phyloP scores from a whole-genome alignment of 2,888 invertebrate genomes.

The Hemaris fuciformis region DNA sequence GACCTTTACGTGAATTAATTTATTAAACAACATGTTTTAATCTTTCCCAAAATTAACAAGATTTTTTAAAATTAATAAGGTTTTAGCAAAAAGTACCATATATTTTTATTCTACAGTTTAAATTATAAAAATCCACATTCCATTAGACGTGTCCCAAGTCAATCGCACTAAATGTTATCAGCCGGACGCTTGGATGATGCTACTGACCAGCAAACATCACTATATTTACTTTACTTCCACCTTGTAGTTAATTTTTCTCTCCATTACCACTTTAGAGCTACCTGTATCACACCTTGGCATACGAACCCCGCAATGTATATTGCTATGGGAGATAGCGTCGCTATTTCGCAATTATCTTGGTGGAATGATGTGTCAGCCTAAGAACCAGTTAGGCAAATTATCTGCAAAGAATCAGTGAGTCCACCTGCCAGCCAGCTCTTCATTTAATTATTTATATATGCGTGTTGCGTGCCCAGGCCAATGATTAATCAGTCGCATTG shows the following conservation, averaged over 20 bases:
- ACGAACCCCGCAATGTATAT: slow-evolving; percentile 1
- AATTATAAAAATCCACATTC: background rate
- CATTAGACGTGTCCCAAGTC: slow-evolving; percentile 2
- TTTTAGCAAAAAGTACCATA: background rate
- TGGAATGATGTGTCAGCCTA: slow-evolving; percentile 13
- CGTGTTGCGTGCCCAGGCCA: slow-evolving; percentile 28
- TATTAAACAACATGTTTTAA: no score
- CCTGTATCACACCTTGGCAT: no score
- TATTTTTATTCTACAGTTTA: background rate
- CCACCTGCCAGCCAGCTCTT: slow-evolving; percentile 46
- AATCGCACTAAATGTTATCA: slow-evolving; percentile 49
- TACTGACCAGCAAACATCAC: slow-evolving; percentile 52
- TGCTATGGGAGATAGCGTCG: background rate
- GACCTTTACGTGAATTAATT: no score
- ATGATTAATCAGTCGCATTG: slow-evolving; percentile 38
- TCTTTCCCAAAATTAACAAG: no score
- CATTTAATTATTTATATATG: slow-evolving; percentile 38
- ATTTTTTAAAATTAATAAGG: no score
- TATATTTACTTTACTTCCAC: slow-evolving; percentile 19
- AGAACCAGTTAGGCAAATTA: slow-evolving; percentile 55
- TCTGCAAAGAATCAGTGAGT: slow-evolving; percentile 50
- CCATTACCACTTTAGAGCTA: background rate
- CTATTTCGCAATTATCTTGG: background rate
- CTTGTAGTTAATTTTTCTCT: background rate
- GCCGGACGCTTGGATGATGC: slow-evolving; percentile 50